These are phyloP conservation scores for Polyodon spathula DNA, from an alignment of 2,113 vertebrate genomes.

Conservation along the genomic window DNA sequence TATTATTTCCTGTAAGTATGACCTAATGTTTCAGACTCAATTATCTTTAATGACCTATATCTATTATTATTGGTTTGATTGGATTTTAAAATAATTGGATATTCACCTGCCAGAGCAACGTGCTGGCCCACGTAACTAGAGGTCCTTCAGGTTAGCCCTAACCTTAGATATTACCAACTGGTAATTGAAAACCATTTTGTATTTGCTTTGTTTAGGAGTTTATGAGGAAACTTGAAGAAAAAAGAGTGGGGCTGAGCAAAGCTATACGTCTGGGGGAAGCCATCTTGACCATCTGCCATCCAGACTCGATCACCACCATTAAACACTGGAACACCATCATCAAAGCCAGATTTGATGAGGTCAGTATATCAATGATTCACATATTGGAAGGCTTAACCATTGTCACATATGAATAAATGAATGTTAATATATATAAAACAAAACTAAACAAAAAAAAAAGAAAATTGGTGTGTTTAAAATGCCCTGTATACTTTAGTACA, in stretches of 20 bases:
- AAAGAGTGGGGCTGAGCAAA: slow-evolving; percentile 76
- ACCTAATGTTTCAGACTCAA: slow-evolving; percentile 35
- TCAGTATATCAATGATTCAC: slow-evolving; percentile 40
- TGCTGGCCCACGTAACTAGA: slow-evolving; percentile 12
- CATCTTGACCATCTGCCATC: slow-evolving; percentile 86
- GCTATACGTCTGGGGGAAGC: slow-evolving; percentile 83
- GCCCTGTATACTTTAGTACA: not conserved
- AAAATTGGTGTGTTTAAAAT: not conserved
- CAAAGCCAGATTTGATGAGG: slow-evolving; percentile 95
- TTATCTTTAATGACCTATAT: slow-evolving; percentile 12
- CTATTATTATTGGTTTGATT: slow-evolving; percentile 21
- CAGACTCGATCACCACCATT: slow-evolving; percentile 93
- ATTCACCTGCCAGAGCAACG: slow-evolving; percentile 13
- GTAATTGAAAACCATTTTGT: slow-evolving; percentile 30
- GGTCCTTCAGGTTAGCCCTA: slow-evolving; percentile 17
- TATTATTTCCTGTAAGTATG: slow-evolving; percentile 26
- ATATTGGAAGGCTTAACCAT: not conserved
- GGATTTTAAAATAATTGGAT: slow-evolving; percentile 17
- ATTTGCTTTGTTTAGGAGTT: slow-evolving; percentile 68
- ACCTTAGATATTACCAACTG: not conserved
- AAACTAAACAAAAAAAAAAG: not conserved
- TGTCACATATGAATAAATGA: not conserved
- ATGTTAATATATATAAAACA: not conserved
- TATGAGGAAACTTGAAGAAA: slow-evolving; percentile 90
- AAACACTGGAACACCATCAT: slow-evolving; percentile 99